Evolutionary conservation across 2,888 invertebrate species (phyloP).

Genomic region (Eretmocerus hayati): DNA sequence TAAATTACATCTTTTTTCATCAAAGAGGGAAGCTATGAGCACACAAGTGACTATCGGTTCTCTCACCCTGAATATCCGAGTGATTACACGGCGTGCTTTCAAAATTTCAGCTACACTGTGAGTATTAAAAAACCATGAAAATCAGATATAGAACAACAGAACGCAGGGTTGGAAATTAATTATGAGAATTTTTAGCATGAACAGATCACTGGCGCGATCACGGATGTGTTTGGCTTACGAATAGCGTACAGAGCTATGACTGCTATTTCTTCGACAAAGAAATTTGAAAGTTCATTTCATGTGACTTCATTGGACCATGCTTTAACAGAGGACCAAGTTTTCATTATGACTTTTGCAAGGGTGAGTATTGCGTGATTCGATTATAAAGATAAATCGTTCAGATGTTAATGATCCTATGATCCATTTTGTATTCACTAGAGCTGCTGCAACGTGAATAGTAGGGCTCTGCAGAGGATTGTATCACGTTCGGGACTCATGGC

Average conservation of each 20-base stretch:
- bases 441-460: too few relatives aligned
- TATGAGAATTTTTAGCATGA: not conserved
- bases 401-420: too few relatives aligned
- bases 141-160: not conserved
- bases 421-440: too few relatives aligned
- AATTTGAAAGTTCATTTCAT: not conserved
- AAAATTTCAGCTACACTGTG: not conserved
- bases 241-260: constrained; percentile 7
- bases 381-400: too few relatives aligned
- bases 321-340: not conserved
- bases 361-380: constrained; percentile 9
- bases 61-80: not conserved
- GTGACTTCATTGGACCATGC: not conserved
- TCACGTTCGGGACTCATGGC: too few relatives aligned
- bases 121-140: not conserved
- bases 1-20: too few relatives aligned
- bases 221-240: constrained; percentile 1
- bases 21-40: too few relatives aligned
- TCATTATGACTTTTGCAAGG: not conserved
- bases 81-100: not conserved
- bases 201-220: not conserved
- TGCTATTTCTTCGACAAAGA: not conserved
- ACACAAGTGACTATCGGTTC: not conserved
- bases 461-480: too few relatives aligned
- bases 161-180: too few relatives aligned